These are phyloP conservation scores for Smithornis capensis DNA, from an alignment of 2,113 vertebrate genomes.

Conservation along the genomic window DNA sequence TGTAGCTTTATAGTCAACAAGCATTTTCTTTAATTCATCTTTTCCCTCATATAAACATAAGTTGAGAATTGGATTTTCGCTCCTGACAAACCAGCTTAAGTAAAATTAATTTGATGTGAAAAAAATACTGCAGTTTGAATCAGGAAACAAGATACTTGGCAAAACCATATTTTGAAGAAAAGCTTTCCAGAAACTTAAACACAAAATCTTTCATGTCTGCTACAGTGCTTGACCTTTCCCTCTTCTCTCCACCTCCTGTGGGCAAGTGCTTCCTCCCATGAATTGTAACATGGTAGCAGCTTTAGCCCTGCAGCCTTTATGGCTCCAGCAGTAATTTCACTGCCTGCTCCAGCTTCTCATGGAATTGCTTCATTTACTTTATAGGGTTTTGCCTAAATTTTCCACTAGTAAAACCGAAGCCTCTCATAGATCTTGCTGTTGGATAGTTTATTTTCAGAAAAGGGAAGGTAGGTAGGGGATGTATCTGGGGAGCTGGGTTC, in stretches of 20 bases:
- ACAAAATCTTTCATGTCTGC: neutral
- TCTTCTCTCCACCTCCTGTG: neutral
- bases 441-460: neutral
- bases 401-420: neutral
- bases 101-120: neutral
- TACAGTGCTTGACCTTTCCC: neutral
- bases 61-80: neutral
- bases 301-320: neutral
- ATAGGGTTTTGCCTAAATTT: neutral
- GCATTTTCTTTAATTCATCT: neutral
- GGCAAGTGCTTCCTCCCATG: neutral
- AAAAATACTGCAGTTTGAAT: neutral
- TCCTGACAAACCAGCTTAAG: neutral
- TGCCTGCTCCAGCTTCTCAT: neutral
- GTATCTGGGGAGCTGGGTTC: neutral
- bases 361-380: slow-evolving; percentile 4
- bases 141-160: neutral
- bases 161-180: neutral
- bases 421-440: neutral
- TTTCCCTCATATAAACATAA: neutral
- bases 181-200: neutral
- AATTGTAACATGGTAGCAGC: neutral
- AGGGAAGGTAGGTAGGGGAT: neutral
- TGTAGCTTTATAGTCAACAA: neutral
- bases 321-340: neutral